Conservation (phyloP, 2,113 vertebrate species). For the Pluvialis apricaria region DNA sequence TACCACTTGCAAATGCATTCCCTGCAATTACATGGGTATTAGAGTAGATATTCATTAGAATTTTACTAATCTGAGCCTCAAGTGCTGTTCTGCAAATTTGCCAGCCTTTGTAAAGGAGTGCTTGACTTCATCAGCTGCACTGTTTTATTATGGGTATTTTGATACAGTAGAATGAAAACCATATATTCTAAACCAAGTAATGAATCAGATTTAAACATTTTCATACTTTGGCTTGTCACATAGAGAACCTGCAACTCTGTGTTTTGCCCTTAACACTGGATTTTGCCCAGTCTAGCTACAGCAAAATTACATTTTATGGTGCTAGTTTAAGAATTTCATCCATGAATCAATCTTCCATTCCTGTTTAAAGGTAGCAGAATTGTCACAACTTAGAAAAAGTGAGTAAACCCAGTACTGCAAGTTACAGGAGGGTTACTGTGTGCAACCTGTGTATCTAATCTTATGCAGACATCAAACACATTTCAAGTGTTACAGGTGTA, state of each 20-base stretch:
- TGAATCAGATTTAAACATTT: constrained; percentile 28
- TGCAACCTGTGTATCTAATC: background rate
- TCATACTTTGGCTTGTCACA: background rate
- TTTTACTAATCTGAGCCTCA: constrained; percentile 60
- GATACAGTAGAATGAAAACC: constrained; percentile 11
- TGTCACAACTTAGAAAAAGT: background rate
- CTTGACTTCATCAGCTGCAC: constrained; percentile 44
- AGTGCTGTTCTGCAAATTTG: constrained; percentile 57
- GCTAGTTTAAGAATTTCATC: constrained; percentile 49
- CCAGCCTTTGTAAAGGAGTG: constrained; percentile 35
- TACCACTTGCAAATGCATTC: constrained; percentile 24
- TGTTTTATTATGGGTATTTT: constrained; percentile 40
- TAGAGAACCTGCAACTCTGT: background rate
- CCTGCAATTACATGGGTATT: constrained; percentile 53
- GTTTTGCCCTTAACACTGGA: background rate
- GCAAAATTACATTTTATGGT: constrained; percentile 35
- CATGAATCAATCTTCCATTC: constrained; percentile 34
- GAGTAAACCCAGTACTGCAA: background rate
- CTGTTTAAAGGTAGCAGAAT: background rate
- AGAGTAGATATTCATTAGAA: constrained; percentile 54
- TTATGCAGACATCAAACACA: background rate
- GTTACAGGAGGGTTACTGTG: background rate
- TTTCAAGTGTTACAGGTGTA: background rate
- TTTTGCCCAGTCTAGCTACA: constrained; percentile 6
- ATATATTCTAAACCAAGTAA: constrained; percentile 13